Evolutionary conservation across 2,888 invertebrate genomes (phyloP), one percentile per base, ranked within the genome.

Genomic region (Trichogramma dendrolimi): DNA sequence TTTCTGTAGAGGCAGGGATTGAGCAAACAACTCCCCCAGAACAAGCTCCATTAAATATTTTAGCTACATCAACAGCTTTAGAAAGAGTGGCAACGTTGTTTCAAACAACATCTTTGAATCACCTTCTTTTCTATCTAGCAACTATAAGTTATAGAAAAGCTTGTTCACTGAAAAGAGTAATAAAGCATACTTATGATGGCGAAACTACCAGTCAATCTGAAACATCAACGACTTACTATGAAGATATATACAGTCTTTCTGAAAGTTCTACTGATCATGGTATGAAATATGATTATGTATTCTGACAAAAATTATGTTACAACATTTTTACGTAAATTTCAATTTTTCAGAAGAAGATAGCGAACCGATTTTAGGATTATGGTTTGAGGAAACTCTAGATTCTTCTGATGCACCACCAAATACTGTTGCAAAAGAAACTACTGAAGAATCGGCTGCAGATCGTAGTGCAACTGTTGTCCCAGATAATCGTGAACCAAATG

Each of bases 301-400:
- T 39, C 8, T 41, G 52, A 10, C 5, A 47, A 47, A 53, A 14
- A 40, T 7, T 42, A 5, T 53, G 44, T 61, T 6, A 8, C 40
- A 14, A 41, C 4, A 41, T 56, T 38, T 11, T 57, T 44, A 10
- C 5, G 7, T 40, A 39, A 54, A 6, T 41, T 11, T 60, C 39
- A 42, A 40, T 14, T 51, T 47, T 54, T 4, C 42, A 85, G 87
- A 87, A 83, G 85, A 86, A 72, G 90, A 90, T 77, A 90, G 89
- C 78, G 93, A 94, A 80, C 91, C 92, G 5, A 86, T 94, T 64
- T 83, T 94, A 70, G 96, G 96, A 0, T 87, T 93, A 69, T 96
- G 95, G 95, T 94, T 96, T 80, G 95, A 96, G 76, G 94, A 95
- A 74, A 94, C 94, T 0, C 82, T 96, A 8, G 92, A 92, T 39